Base-by-base conservation (phyloP, 1,140 invertebrate species). In the Mizuhopecten yessoensis region DNA sequence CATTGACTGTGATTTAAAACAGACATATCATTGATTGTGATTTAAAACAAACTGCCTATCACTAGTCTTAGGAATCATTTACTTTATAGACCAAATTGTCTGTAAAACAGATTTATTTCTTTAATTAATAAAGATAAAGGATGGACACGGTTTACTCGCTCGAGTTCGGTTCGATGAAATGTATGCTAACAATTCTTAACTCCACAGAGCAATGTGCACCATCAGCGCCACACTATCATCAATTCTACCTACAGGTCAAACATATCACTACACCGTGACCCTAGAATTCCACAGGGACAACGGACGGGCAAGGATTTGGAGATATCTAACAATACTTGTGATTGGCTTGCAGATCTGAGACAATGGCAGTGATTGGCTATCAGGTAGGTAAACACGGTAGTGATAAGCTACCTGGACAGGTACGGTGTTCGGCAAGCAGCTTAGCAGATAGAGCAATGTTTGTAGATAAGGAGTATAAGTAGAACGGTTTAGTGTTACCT, bases 351-450 rank as follows among this genome's bases (percentile, higher is more conserved):
- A 75, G 57, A 75, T 29, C 57, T 75, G 57, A 29, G 57, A 75
- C 57, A 75, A 75, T 75, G 23, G 23, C 57, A 29, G 23, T n/a
- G 57, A 75, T 75, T 75, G 57, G 57, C 57, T 75, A 75, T 75
- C 57, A 75, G 57, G 29, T 75, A 13, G 57, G 57, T 75, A 75
- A 75, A 75, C 29, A 75, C 29, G 17, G 23, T 75, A 75, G 23
- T 75, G 57, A 75, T 75, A 75, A 75, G 57, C 57, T 75, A 75
- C 57, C 57, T 75, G 57, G 23, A 75, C 57, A 75, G 57, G 57
- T 75, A 75, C 57, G 0, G n/a, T 75, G 23, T 75, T 75, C 57
- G 57, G 57, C 57, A 75, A 75, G 57, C 57, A 75, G 57, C 57
- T 75, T 75, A 75, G 57, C 2, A 75, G 57, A 75, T 75, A 75